Conservation (phyloP, 2,888 invertebrate species). For the Rhodophaea formosa region DNA sequence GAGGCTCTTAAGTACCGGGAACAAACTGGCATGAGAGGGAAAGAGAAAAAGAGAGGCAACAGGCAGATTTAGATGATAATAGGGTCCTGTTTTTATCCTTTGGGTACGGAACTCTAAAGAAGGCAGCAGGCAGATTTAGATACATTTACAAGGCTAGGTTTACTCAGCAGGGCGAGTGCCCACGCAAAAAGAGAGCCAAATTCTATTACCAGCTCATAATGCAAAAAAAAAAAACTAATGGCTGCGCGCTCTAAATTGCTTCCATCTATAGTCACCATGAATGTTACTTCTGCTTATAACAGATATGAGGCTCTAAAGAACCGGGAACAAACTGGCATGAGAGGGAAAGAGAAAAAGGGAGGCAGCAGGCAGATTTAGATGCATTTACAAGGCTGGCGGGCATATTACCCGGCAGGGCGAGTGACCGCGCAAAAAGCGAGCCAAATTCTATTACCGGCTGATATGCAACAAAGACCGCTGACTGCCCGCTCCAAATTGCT, state of each 20-base stretch:
- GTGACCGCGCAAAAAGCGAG: constrained; percentile 75
- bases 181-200: constrained; percentile 80
- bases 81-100: too few relatives aligned
- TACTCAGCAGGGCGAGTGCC: constrained; percentile 62
- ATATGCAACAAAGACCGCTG: constrained; percentile 80
- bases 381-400: constrained; percentile 76
- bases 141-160: constrained; percentile 76
- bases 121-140: constrained; percentile 69
- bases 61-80: constrained; percentile 76
- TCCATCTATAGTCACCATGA: constrained; percentile 75
- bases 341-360: too few relatives aligned
- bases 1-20: too few relatives aligned
- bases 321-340: too few relatives aligned
- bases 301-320: too few relatives aligned
- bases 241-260: constrained; percentile 75
- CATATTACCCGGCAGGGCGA: constrained; percentile 65
- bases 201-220: too few relatives aligned
- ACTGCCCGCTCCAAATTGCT: constrained; percentile 75
- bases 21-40: too few relatives aligned
- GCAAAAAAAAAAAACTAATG: constrained; percentile 79
- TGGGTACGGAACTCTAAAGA: too few relatives aligned
- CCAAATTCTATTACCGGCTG: constrained; percentile 79
- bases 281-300: constrained; percentile 63
- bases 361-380: constrained; percentile 74
- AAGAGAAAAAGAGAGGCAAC: too few relatives aligned